Percentiles rank a stretch among this genome's conserved stretches.
Evolutionary conservation across 2,113 vertebrate genomes (phyloP).

Genomic region (Murina feae): DNA sequence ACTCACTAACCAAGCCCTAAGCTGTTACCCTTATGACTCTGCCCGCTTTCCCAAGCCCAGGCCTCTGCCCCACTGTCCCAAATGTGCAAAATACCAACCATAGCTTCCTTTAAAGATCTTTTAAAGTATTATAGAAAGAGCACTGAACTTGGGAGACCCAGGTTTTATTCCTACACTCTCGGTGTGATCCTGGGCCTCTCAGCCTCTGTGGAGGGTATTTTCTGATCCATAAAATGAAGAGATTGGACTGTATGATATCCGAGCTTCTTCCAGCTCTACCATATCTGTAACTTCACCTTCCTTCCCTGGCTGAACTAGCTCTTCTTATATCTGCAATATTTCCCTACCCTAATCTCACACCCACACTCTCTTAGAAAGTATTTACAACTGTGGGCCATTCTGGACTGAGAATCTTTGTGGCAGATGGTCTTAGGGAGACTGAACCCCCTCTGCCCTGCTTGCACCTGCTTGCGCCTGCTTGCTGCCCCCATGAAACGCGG

Average conservation of each 20-base stretch:
- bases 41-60: neutral
- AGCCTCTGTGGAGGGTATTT: neutral
- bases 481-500: neutral
- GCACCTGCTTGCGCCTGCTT: neutral
- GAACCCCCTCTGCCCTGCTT: neutral
- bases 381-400: neutral
- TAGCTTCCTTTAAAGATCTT: neutral
- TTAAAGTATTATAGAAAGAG: neutral
- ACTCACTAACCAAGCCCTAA: neutral
- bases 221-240: neutral
- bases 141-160: neutral
- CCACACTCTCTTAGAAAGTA: neutral
- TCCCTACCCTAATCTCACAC: neutral
- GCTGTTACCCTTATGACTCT: neutral
- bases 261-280: neutral
- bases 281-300: neutral
- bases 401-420: neutral
- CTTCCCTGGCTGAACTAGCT: neutral
- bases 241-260: neutral
- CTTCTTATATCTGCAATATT: neutral
- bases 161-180: neutral
- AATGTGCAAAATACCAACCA: neutral
- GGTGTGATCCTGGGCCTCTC: neutral
- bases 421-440: neutral
- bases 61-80: neutral